Conservation (phyloP, 2,113 vertebrate species). For the Elaphurus davidianus region DNA sequence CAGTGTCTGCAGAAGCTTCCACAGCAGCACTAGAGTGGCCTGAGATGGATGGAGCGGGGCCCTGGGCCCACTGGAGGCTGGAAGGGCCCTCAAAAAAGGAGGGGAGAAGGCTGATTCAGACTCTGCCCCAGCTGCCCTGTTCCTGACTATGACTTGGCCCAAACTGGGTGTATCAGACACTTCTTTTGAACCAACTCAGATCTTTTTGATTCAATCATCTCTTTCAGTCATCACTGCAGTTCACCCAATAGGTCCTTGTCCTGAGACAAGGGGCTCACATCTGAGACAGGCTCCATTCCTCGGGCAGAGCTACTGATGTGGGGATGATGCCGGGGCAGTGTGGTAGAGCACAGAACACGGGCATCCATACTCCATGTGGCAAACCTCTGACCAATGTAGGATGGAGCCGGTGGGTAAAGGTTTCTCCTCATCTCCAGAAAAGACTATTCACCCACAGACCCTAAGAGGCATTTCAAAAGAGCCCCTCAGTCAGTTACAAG, state of each 20-base stretch:
- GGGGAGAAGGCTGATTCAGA: slow-evolving; percentile 16
- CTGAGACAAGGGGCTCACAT: background rate
- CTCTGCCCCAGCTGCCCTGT: background rate
- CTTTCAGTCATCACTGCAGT: background rate
- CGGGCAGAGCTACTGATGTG: background rate
- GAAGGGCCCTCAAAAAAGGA: slow-evolving; percentile 5
- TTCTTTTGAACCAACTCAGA: background rate
- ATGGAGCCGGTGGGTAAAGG: background rate
- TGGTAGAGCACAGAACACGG: background rate
- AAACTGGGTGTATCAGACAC: background rate
- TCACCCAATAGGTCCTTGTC: background rate
- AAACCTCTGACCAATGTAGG: background rate
- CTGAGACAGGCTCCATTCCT: background rate
- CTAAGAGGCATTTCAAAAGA: slow-evolving; percentile 33
- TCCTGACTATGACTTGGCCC: background rate
- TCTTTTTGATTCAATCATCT: background rate
- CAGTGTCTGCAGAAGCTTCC: background rate
- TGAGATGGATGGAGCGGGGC: background rate
- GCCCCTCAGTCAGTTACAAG: background rate
- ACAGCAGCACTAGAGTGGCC: background rate
- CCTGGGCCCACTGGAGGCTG: background rate
- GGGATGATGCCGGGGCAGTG: too few relatives aligned
- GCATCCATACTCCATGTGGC: background rate
- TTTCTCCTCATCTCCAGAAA: slow-evolving; percentile 41
- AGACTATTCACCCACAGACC: background rate